Evolutionary conservation across 2,113 vertebrate genomes (phyloP).

Genomic region (Sinocyclocheilus rhinocerous): DNA sequence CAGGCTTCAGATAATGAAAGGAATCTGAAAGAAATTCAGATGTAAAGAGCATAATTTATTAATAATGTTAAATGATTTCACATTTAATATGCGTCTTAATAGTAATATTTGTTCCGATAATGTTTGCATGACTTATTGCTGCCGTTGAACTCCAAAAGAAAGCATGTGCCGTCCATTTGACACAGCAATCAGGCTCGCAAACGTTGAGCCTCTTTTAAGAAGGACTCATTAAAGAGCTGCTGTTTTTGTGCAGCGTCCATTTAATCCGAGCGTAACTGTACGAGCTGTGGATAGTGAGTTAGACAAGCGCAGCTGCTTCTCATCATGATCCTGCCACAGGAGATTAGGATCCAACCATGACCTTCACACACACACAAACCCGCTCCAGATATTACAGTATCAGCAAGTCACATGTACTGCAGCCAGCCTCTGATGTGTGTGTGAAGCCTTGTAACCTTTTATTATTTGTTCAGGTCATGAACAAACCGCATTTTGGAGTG

Average conservation of each 20-base stretch:
- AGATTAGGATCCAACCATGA: slow-evolving; percentile 85
- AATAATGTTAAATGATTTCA: slow-evolving; percentile 45
- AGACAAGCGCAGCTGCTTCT: slow-evolving; percentile 86
- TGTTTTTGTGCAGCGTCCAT: background rate
- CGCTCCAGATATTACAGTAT: background rate
- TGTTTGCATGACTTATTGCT: slow-evolving; percentile 6
- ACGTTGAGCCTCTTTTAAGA: background rate
- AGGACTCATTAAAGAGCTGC: slow-evolving; percentile 19
- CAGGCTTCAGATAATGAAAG: slow-evolving; percentile 99
- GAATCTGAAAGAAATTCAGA: slow-evolving; percentile 79
- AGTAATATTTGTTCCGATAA: background rate
- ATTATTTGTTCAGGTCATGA: slow-evolving; percentile 65
- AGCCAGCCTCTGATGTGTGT: background rate
- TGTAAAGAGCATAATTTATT: slow-evolving; percentile 66
- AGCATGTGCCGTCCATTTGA: slow-evolving; percentile 23
- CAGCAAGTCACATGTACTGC: background rate
- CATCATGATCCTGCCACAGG: slow-evolving; percentile 89
- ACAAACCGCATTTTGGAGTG: background rate
- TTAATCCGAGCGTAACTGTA: background rate
- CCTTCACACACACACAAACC: slow-evolving; percentile 14
- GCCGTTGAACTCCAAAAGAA: background rate
- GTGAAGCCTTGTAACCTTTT: background rate
- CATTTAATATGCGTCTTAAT: slow-evolving; percentile 65
- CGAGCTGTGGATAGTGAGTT: background rate
- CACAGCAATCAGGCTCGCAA: background rate